A percentile compares a stretch with the other conserved stretches of the same genome.
These are phyloP conservation scores for Hypercompe scribonia DNA, from an alignment of 2,888 invertebrate species.

Conservation along the genomic window DNA sequence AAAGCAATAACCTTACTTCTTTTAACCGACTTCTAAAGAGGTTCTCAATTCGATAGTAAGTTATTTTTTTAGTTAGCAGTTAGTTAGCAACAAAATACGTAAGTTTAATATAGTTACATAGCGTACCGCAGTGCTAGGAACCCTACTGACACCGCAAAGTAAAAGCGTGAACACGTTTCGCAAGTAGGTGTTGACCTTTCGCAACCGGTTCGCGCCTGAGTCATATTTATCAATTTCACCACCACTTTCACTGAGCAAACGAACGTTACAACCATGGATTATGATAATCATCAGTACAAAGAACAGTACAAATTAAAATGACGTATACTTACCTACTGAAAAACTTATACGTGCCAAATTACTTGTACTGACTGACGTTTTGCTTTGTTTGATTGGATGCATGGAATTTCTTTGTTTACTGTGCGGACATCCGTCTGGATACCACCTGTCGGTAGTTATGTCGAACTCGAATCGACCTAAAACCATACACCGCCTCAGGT, in stretches of 20 bases:
- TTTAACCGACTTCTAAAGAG: too few relatives aligned
- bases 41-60: too few relatives aligned
- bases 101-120: background rate
- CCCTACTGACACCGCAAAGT: slow-evolving; percentile 27
- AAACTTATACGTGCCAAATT: too few relatives aligned
- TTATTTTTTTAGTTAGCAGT: background rate
- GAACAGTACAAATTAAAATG: background rate
- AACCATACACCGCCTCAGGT: too few relatives aligned
- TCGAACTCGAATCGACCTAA: too few relatives aligned
- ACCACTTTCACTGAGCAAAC: slow-evolving; percentile 37
- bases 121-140: slow-evolving; percentile 4
- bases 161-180: slow-evolving; percentile 42
- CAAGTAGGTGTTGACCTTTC: slow-evolving; percentile 39
- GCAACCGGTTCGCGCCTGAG: slow-evolving; percentile 33
- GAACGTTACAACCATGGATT: slow-evolving; percentile 10
- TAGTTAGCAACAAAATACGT: background rate
- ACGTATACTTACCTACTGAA: too few relatives aligned
- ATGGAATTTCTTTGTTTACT: too few relatives aligned
- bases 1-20: too few relatives aligned
- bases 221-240: slow-evolving; percentile 49
- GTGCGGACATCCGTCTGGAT: too few relatives aligned
- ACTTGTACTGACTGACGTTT: too few relatives aligned
- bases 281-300: background rate
- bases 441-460: too few relatives aligned
- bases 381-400: too few relatives aligned